A percentile compares a stretch with the other conserved stretches of the same genome.
These are phyloP conservation scores for Pantherophis alleghaniensis DNA, from an alignment of 2,797 vertebrate genomes.

Conservation along the genomic window DNA sequence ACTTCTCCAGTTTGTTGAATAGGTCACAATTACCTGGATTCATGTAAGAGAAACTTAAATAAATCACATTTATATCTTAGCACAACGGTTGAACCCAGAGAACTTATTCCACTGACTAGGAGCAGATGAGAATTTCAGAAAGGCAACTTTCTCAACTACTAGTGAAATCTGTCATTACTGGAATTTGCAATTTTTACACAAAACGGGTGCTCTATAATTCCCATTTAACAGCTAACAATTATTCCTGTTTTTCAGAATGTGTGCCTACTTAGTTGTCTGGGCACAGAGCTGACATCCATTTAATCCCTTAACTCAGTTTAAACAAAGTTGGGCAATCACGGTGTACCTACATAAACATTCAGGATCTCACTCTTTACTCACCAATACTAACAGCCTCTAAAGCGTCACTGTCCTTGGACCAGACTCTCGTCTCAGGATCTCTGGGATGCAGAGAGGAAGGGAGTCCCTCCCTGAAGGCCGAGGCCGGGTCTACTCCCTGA, in stretches of 20 bases:
- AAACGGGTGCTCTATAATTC: neutral
- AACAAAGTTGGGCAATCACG: neutral
- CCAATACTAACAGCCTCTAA: constrained; percentile 78
- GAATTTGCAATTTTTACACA: neutral
- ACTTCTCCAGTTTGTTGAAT: neutral
- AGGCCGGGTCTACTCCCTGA: constrained; percentile 49
- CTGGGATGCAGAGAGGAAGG: constrained; percentile 39
- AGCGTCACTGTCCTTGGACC: constrained; percentile 81
- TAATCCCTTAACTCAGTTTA: neutral
- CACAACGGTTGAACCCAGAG: neutral
- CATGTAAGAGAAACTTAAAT: neutral
- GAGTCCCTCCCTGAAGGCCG: constrained; percentile 46
- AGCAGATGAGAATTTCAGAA: neutral
- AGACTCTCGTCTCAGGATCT: constrained; percentile 75
- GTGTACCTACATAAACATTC: neutral
- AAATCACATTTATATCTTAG: neutral
- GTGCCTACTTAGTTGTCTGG: neutral
- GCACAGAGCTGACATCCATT: neutral
- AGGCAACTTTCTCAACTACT: neutral
- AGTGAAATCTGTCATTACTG: neutral
- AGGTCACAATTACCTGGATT: neutral
- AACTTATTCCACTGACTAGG: neutral
- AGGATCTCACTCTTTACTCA: constrained; percentile 59
- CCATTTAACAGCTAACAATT: neutral
- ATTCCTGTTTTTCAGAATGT: neutral